Evolutionary conservation across 2,797 vertebrate species (phyloP).

Genomic region (Choloepus didactylus): DNA sequence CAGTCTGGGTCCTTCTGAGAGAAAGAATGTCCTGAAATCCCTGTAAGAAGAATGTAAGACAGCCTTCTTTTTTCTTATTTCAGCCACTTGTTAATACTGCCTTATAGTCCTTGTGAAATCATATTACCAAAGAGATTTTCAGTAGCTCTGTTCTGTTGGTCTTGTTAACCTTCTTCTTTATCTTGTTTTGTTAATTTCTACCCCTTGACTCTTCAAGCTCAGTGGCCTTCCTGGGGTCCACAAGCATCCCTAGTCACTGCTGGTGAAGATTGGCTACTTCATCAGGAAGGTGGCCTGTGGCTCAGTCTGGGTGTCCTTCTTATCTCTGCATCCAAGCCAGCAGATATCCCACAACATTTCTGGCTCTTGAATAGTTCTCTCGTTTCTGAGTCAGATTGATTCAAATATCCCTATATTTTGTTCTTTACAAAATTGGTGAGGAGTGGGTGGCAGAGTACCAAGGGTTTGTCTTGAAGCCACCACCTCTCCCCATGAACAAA

Average conservation of each 20-base stretch:
- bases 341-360: neutral
- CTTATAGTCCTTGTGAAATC: neutral
- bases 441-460: neutral
- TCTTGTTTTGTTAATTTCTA: neutral
- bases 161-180: neutral
- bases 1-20: neutral
- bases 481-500: neutral
- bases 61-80: neutral
- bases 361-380: neutral
- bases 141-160: neutral
- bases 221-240: neutral
- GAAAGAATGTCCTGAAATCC: neutral
- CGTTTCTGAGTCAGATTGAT: neutral
- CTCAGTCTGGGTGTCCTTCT: neutral
- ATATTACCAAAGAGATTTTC: neutral
- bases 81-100: neutral
- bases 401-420: neutral
- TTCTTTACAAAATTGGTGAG: neutral
- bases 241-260: neutral
- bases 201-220: neutral
- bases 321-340: neutral
- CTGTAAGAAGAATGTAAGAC: neutral
- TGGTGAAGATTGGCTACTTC: neutral
- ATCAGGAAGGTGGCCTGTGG: rapidly evolving
- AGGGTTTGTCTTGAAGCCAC: neutral